A percentile compares a stretch with the other conserved stretches of the same genome.
Evolutionary conservation across 2,113 vertebrate genomes (phyloP).

Genomic region (Pipa parva): DNA sequence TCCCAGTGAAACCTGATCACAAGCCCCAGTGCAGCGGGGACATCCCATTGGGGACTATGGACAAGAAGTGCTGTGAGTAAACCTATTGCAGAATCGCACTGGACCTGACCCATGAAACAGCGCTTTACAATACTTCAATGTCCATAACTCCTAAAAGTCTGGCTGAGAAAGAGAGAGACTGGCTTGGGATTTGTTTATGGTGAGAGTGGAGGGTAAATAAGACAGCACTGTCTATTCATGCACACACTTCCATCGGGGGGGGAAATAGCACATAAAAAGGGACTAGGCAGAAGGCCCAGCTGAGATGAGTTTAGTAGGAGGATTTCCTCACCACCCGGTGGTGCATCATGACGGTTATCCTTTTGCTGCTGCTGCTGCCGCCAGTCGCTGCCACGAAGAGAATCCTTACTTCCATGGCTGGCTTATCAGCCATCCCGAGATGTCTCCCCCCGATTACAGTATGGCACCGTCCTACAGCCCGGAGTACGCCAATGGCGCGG

Average conservation of each 20-base stretch:
- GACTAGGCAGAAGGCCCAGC: constrained; percentile 41
- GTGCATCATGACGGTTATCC: constrained; percentile 96
- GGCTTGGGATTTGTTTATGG: constrained; percentile 12
- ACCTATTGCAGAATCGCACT: constrained; percentile 16
- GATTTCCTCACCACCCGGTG: constrained; percentile 92
- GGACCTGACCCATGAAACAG: constrained; percentile 9
- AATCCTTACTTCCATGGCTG: constrained; percentile 94
- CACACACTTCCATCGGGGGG: constrained; percentile 13
- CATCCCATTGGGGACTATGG: constrained; percentile 48
- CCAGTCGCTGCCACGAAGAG: constrained; percentile 89
- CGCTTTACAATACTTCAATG: constrained; percentile 23
- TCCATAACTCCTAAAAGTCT: not conserved
- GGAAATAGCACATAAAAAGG: constrained; percentile 37
- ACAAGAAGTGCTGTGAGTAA: constrained; percentile 54
- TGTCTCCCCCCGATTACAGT: constrained; percentile 92
- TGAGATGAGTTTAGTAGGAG: constrained; percentile 89
- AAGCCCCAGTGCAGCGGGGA: constrained; percentile 20
- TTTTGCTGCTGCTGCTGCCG: constrained; percentile 76
- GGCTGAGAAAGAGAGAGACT: not conserved
- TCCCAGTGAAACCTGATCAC: constrained; percentile 28
- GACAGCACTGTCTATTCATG: not conserved
- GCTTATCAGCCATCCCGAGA: constrained; percentile 91
- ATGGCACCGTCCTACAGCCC: constrained; percentile 92
- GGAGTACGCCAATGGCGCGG: constrained; percentile 81
- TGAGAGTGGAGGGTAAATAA: constrained; percentile 10